phyloP scores from a whole-genome alignment of 2,888 invertebrate species.

The Sepioteuthis lessoniana region DNA sequence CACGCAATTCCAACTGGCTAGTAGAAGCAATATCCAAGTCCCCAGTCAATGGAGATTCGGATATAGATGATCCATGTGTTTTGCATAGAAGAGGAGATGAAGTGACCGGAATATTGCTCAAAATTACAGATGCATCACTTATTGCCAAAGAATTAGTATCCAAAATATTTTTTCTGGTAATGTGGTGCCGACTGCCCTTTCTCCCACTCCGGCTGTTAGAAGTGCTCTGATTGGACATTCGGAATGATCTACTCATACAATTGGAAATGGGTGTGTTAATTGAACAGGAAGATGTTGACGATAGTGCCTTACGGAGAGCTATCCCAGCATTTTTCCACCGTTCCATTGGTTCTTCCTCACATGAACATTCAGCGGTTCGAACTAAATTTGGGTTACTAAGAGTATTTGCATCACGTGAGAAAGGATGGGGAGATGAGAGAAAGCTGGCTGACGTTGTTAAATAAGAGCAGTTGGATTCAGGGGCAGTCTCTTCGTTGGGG shows the following conservation, averaged over 20 bases:
- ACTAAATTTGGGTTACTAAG: background rate
- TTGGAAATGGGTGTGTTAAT: background rate
- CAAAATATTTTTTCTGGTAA: constrained; percentile 3
- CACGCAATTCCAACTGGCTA: background rate
- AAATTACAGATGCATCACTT: background rate
- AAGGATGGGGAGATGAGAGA: background rate
- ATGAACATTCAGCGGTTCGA: background rate
- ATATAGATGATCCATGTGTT: background rate
- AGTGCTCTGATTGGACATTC: background rate
- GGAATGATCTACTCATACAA: background rate
- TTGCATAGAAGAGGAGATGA: background rate
- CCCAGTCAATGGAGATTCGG: background rate
- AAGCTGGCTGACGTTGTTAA: constrained; percentile 23
- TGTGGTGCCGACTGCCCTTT: background rate
- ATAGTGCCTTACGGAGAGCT: constrained; percentile 41
- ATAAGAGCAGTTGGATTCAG: background rate
- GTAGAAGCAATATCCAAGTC: background rate
- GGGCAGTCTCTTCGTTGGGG: background rate
- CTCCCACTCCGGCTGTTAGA: background rate
- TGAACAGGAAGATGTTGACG: constrained; percentile 20
- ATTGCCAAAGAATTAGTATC: constrained; percentile 38
- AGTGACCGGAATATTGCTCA: constrained; percentile 8
- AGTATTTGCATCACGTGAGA: background rate
- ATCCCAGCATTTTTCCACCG: constrained; percentile 46
- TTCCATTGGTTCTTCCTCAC: constrained; percentile 37